These are phyloP conservation scores for Boulengeromyrus knoepffleri DNA, from an alignment of 2,113 vertebrate species.

Conservation along the genomic window DNA sequence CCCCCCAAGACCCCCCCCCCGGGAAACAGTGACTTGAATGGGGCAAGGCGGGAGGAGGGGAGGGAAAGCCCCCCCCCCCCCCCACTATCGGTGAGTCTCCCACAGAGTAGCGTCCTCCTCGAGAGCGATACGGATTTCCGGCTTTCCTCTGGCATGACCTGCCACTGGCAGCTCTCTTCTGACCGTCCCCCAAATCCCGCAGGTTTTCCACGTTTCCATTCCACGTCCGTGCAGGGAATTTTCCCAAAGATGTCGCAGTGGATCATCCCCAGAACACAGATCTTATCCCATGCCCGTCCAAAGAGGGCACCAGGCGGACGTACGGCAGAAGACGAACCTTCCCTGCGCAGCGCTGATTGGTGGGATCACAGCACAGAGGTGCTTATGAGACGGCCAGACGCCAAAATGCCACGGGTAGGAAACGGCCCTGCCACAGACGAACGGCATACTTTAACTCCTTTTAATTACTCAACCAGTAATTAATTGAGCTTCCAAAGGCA, in stretches of 20 bases:
- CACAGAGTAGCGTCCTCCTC: not conserved
- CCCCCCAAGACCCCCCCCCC: too few species aligned
- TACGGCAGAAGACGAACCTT: not conserved
- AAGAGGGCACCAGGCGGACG: not conserved
- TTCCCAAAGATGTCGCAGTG: not conserved
- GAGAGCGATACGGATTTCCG: not conserved
- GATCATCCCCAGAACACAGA: not conserved
- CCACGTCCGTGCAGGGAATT: not conserved
- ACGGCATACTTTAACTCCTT: not conserved
- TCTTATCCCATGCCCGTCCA: not conserved
- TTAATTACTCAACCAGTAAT: conserved; percentile 16
- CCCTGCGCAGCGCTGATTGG: not conserved
- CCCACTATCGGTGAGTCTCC: not conserved
- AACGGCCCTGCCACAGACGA: not conserved
- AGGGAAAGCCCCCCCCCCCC: too few species aligned
- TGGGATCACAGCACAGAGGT: not conserved
- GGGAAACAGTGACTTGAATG: too few species aligned
- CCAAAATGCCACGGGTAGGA: not conserved
- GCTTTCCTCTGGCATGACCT: not conserved
- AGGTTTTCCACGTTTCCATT: not conserved
- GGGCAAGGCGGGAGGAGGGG: too few species aligned
- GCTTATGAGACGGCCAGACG: not conserved
- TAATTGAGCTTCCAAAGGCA: not conserved
- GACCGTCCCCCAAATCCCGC: not conserved
- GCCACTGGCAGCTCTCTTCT: not conserved